Conservation (phyloP, 2,113 vertebrate species). For the Podiceps cristatus region DNA sequence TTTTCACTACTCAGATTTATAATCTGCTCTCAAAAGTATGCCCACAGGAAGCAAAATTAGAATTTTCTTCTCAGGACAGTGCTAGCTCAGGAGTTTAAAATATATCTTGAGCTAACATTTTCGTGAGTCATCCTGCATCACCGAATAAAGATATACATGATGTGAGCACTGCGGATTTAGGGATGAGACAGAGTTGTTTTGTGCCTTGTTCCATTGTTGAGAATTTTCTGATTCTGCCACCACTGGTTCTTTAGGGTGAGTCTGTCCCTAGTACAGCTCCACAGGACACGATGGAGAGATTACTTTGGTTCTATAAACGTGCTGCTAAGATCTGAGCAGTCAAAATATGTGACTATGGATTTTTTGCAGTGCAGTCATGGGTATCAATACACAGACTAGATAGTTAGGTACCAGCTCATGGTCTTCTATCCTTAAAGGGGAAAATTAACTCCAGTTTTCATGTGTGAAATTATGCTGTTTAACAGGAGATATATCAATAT, state of each 20-base stretch:
- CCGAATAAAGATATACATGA: constrained; percentile 35
- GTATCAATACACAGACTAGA: not conserved
- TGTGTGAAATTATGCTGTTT: not conserved
- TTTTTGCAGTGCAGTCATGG: not conserved
- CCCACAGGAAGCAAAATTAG: constrained; percentile 56
- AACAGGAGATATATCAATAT: not conserved
- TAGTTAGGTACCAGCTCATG: not conserved
- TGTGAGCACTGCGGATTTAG: constrained; percentile 33
- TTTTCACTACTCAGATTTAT: constrained; percentile 59
- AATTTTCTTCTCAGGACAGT: constrained; percentile 53
- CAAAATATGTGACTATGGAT: not conserved
- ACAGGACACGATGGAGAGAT: not conserved
- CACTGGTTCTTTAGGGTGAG: not conserved
- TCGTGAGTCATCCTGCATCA: constrained; percentile 44
- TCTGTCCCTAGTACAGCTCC: not conserved
- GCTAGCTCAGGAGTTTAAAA: constrained; percentile 46
- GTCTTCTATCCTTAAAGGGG: not conserved
- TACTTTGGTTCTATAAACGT: not conserved
- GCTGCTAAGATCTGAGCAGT: not conserved
- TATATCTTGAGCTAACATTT: constrained; percentile 57
- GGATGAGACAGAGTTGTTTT: not conserved
- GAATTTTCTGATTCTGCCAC: not conserved
- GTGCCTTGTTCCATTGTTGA: not conserved
- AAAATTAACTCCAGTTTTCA: not conserved
- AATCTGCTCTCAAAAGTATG: constrained; percentile 38